A percentile compares a stretch with the other conserved stretches of the same genome.
phyloP scores from a whole-genome alignment of 2,113 vertebrate species.

The Colaptes auratus region DNA sequence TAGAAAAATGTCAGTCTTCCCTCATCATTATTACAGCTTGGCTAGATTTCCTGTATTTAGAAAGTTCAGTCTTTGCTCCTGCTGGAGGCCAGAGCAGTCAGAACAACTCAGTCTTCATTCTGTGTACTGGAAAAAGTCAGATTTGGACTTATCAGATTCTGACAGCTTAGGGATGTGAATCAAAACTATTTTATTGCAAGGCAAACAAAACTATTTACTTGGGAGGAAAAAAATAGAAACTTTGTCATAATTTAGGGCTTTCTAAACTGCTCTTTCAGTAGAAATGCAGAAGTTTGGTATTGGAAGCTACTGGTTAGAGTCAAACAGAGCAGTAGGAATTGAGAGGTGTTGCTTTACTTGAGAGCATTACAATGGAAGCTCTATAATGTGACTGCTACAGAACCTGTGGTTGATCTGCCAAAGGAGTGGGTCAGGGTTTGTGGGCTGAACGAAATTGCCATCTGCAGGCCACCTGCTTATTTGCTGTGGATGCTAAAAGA shows the following conservation, averaged over 20 bases:
- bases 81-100: neutral
- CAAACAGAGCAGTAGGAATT: neutral
- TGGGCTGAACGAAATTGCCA: neutral
- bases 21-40: neutral
- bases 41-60: neutral
- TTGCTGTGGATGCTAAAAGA: neutral
- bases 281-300: neutral
- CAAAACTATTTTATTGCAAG: neutral
- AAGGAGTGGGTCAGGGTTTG: neutral
- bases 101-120: neutral
- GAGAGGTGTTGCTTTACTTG: neutral
- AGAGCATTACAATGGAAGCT: neutral
- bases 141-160: neutral
- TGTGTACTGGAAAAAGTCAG: neutral
- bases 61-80: neutral
- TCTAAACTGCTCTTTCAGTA: neutral
- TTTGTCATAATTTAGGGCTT: neutral
- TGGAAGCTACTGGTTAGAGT: fast-evolving
- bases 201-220: neutral
- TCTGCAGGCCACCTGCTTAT: neutral
- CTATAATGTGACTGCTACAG: neutral
- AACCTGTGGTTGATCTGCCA: neutral
- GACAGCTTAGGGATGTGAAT: neutral
- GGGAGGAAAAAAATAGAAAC: neutral
- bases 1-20: neutral